Conservation (phyloP, 2,113 vertebrate species). For the Telmatochromis sp. region DNA sequence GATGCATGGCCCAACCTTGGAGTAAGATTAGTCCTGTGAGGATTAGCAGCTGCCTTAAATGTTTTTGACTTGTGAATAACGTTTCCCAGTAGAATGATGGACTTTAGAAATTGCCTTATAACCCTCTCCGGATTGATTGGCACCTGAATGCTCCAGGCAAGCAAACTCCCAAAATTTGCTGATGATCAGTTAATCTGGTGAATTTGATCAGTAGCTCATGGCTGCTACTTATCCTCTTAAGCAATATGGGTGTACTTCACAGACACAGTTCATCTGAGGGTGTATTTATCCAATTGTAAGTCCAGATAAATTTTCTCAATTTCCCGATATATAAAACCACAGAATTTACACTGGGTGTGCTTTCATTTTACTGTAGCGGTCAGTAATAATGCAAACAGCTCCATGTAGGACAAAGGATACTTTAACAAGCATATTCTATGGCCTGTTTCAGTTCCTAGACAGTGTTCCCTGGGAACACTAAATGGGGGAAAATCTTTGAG, state of each 20-base stretch:
- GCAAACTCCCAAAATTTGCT: not conserved
- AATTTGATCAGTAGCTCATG: not conserved
- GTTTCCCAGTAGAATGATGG: not conserved
- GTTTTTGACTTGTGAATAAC: not conserved
- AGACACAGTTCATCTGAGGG: not conserved
- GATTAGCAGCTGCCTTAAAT: not conserved
- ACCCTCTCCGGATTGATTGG: not conserved
- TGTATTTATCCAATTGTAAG: not conserved
- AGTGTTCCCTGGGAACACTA: not conserved
- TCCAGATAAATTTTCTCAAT: not conserved
- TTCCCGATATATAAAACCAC: not conserved
- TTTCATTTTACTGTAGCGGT: not conserved
- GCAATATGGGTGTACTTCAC: not conserved
- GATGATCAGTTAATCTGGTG: not conserved
- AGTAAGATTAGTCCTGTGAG: not conserved
- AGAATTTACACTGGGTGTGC: not conserved
- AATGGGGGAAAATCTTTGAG: not conserved
- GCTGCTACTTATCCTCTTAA: not conserved
- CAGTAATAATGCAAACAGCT: not conserved
- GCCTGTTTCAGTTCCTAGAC: not conserved
- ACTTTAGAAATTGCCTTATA: not conserved
- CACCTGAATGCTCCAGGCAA: not conserved
- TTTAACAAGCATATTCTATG: not conserved
- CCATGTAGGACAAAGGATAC: not conserved
- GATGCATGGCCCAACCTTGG: not conserved